Conservation (phyloP, 2,797 vertebrate species). For the Euphonia xanthogaster region DNA sequence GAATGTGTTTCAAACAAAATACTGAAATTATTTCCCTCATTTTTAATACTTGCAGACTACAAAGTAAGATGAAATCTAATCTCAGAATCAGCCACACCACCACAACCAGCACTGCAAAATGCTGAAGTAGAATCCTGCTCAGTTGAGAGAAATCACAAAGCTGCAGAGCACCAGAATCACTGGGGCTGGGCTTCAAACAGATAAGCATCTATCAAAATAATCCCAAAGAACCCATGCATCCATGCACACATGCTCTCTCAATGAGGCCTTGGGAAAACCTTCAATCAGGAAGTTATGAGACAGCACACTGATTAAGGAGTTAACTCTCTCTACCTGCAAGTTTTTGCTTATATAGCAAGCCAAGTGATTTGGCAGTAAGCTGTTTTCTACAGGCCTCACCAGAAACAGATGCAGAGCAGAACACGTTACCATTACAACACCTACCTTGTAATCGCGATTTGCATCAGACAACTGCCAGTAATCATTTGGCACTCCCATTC, state of each 20-base stretch:
- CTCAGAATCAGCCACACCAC: neutral
- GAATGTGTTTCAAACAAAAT: neutral
- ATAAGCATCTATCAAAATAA: neutral
- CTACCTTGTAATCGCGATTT: conserved; percentile 93
- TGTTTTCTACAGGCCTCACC: neutral
- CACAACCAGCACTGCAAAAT: neutral
- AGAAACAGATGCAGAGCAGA: neutral
- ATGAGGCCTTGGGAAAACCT: neutral
- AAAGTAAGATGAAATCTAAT: neutral
- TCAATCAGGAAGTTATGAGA: neutral
- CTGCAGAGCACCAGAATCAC: neutral
- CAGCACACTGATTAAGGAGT: neutral
- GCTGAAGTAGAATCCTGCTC: neutral
- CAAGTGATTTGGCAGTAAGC: neutral
- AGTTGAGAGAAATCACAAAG: neutral
- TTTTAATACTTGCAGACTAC: neutral
- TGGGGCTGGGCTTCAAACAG: neutral
- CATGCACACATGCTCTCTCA: neutral
- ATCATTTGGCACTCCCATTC: conserved; percentile 93
- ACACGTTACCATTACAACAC: neutral
- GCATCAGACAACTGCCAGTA: conserved; percentile 94
- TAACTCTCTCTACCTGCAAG: neutral
- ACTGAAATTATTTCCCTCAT: neutral
- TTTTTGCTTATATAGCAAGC: neutral
- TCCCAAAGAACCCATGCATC: neutral